Base-by-base conservation (phyloP, 2,888 invertebrate species). In the Brenthis hecate region DNA sequence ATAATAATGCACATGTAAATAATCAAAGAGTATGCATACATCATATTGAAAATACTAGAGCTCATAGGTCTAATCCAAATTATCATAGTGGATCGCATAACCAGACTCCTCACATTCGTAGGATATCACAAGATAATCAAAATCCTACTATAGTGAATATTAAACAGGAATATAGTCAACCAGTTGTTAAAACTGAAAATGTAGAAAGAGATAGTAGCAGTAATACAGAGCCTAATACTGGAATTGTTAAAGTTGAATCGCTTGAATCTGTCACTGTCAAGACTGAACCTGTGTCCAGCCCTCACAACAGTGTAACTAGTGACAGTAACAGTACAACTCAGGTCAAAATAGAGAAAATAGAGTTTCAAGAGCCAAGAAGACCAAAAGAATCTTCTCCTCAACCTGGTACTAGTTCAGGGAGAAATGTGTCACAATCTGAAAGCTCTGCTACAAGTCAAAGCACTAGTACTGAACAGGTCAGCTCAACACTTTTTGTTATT, bases 381-480 rank as follows among this genome's bases (percentile, higher is more conserved):
- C 60, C 76, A 2, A 81, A 80, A 50, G 79, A 77, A 11, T 69
- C 75, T 0, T 88, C 91, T 5, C 91, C 92, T 5, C 91, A 89
- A 72, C 91, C 92, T 1, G 89, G 91, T 6, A 83, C 91, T 1
- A 90, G 90, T 73, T 81, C 85, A n/a, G 82, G 80, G 13, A 76
- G 81, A 69, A 73, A 70, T 69, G 69, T 73, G n/a, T 47, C 69
- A 14, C 79, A 77, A 71, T 66, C 77, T 69, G 77, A 79, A 72
- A 77, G 71, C 64, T 72, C 65, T 57, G 36, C 76, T 53, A 64
- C 69, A 50, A 65, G 47, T 66, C 51, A 64, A 32, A 47, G 13
- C 5, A 74, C 71, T 51, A 77, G 70, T 19, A 55, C 6, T 6
- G 54, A 43, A 47, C 54, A 55, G 63, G 63, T 63, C 55, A 56